A percentile compares a stretch with the other conserved stretches of the same genome.
Evolutionary conservation across 2,113 vertebrate genomes (phyloP).

Genomic region (Rhegmatorhina hoffmannsi): DNA sequence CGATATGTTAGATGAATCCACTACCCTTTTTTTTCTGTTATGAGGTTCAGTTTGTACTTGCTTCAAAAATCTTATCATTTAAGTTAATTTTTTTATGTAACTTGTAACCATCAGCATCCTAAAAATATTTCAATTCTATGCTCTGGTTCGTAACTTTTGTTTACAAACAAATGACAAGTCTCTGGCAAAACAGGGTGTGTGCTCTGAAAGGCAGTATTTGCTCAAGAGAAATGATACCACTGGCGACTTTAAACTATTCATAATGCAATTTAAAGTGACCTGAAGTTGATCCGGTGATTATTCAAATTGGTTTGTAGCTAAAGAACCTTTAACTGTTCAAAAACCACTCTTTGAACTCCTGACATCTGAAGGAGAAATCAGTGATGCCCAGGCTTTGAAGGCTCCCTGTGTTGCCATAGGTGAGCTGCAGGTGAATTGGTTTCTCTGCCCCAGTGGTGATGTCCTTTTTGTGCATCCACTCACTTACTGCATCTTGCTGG

Average conservation of each 20-base stretch:
- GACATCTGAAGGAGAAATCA: not conserved
- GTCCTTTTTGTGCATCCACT: not conserved
- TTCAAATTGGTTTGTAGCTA: not conserved
- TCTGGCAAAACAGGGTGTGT: not conserved
- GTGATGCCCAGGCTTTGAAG: not conserved
- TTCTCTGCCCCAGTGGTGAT: not conserved
- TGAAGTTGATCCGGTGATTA: not conserved
- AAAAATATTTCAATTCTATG: not conserved
- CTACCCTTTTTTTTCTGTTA: not conserved
- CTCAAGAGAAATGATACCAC: not conserved
- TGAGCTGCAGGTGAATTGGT: not conserved
- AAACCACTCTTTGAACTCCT: not conserved
- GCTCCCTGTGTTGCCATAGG: not conserved
- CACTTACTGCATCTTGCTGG: not conserved
- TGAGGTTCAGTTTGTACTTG: not conserved
- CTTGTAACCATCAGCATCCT: not conserved
- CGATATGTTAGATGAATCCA: not conserved
- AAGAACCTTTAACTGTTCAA: not conserved
- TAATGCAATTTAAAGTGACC: not conserved
- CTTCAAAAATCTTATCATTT: not conserved
- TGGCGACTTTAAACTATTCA: not conserved
- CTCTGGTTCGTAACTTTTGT: not conserved
- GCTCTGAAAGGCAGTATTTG: not conserved
- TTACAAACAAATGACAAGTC: constrained; percentile 9
- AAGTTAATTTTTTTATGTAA: not conserved